phyloP scores from a whole-genome alignment of 23 tunicate genomes.

The Halocynthia roretzi region DNA sequence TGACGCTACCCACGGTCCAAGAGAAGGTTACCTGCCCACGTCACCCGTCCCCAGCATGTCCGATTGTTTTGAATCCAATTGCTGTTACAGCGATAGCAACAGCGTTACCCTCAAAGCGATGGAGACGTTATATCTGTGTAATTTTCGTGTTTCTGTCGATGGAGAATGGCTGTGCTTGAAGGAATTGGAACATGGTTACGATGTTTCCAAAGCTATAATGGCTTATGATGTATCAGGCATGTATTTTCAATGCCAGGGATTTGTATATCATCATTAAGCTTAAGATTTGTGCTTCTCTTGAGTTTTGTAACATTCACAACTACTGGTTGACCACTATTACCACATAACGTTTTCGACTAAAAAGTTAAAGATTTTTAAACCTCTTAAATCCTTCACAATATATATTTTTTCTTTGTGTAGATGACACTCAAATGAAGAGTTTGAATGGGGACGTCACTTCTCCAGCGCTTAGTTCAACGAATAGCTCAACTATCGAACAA shows the following conservation, averaged over 20 bases:
- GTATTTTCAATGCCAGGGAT: too few relatives aligned
- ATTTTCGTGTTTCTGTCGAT: slow-evolving; percentile 54
- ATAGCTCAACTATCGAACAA: neutral
- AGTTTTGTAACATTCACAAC: too few relatives aligned
- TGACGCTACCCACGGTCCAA: slow-evolving; percentile 29
- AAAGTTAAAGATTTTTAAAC: too few relatives aligned
- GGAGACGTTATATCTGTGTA: slow-evolving; percentile 75
- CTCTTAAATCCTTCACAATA: neutral
- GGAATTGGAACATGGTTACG: slow-evolving; percentile 17
- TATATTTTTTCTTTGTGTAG: neutral
- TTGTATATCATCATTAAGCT: too few relatives aligned
- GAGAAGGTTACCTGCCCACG: slow-evolving; percentile 10
- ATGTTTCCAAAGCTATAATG: neutral
- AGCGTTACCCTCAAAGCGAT: slow-evolving; percentile 80
- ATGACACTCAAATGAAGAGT: neutral
- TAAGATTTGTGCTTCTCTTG: too few relatives aligned
- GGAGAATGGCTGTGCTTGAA: slow-evolving; percentile 85
- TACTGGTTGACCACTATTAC: too few relatives aligned
- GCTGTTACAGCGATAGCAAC: slow-evolving; percentile 53
- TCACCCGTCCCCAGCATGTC: slow-evolving; percentile 44
- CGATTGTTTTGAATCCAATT: slow-evolving; percentile 28
- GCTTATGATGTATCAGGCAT: too few relatives aligned
- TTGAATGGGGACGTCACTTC: neutral
- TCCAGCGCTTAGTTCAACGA: slow-evolving; percentile 8
- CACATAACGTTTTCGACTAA: too few relatives aligned